Base-by-base conservation (phyloP, 1,140 invertebrate species). In the Eumaeus atala region DNA sequence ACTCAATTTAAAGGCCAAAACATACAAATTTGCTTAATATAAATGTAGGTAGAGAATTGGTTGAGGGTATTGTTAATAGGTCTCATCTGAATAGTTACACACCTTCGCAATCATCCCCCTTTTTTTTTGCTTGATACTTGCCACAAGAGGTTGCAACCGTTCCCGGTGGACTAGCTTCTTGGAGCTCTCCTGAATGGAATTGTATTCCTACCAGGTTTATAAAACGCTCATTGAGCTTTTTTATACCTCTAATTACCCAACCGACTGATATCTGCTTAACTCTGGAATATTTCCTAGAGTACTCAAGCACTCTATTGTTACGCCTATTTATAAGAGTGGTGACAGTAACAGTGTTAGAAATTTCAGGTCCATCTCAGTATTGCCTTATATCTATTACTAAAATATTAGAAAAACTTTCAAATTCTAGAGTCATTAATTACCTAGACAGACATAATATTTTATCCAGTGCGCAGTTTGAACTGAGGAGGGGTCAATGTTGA, bases 351-450 rank as follows among this genome's bases (percentile, higher is more conserved):
- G 14, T 18, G 42, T 47, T 47, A 8, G n/a, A 6, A 47, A 47
- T 47, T 47, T 47, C 17, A 47, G 42, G 42, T 16, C 42, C n/a
- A n/a, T n/a, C n/a, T n/a, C n/a, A n/a, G n/a, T n/a, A n/a, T n/a
- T n/a, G n/a, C n/a, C n/a, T n/a, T n/a, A n/a, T n/a, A n/a, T n/a
- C n/a, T n/a, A n/a, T n/a, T n/a, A n/a, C n/a, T n/a, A n/a, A n/a
- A n/a, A n/a, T n/a, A n/a, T n/a, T n/a, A n/a, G n/a, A n/a, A n/a
- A n/a, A n/a, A n/a, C n/a, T n/a, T n/a, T n/a, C n/a, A n/a, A n/a
- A n/a, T n/a, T n/a, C n/a, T n/a, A 52, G 50, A 52, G 40, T 52
- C n/a, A 38, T n/a, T 38, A 21, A 38, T 5, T n/a, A n/a, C n/a
- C n/a, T n/a, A n/a, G n/a, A n/a, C n/a, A n/a, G n/a, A n/a, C n/a